Evolutionary conservation across 2,797 vertebrate species (phyloP), one percentile per base, ranked within the genome.

Genomic region (Ataeniobius toweri): DNA sequence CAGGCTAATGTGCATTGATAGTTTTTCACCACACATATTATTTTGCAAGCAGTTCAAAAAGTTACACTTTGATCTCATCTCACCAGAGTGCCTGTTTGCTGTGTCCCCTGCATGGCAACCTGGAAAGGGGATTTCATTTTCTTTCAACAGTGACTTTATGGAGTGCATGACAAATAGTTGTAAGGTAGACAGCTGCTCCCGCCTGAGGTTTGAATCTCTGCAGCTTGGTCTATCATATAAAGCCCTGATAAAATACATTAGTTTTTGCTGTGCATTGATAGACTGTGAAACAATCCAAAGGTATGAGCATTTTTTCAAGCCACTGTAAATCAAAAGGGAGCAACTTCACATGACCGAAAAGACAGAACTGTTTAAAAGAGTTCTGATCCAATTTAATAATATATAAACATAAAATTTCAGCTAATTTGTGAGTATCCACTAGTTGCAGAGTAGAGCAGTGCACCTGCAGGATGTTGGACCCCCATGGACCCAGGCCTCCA

Each of bases 341-440:
- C 58, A 79, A 36, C 58, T 55, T 76, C 36, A 61, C 39, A 24
- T 44, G 46, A 72, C 56, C 80, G 82, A 8, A 55, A 28, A 41
- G 39, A 68, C 31, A 73, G 63, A 78, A 58, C 39, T 72, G 71
- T 72, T 76, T 7, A 8, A 20, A 83, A 71, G 87, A 89, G 77
- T 90, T 89, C 78, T 63, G 31, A 79, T 12, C 0, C 74, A 71
- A 78, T 82, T 84, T 74, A 72, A 18, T 76, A 8, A 90, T 93
- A 85, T 92, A 91, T 91, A 91, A 74, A 84, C 85, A 92, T 90
- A 85, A 87, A 79, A 91, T 91, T 83, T 71, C 75, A 78, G 83
- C 74, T 84, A 82, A 86, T 92, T 89, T 91, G 84, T 72, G 73
- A 86, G 80, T 80, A 86, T 91, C 89, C 85, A 89, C 72, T 79